Conservation (phyloP, 2,888 invertebrate genomes). For the Schizaphis graminum region DNA sequence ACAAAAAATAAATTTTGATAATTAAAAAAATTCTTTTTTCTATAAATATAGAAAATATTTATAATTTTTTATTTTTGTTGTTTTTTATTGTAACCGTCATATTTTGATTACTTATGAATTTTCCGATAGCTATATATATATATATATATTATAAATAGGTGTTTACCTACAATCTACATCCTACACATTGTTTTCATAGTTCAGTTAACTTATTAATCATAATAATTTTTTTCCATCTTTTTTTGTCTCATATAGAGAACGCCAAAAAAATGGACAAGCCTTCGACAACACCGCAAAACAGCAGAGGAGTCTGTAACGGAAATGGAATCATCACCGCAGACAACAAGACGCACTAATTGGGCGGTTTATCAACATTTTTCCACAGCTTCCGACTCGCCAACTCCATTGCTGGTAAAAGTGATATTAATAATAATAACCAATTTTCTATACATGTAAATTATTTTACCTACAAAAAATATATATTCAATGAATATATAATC, state of each 20-base stretch:
- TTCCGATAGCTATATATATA: neutral
- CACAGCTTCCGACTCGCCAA: slow-evolving; percentile 60
- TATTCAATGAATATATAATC: neutral
- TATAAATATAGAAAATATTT: neutral
- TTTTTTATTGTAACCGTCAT: neutral
- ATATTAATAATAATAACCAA: neutral
- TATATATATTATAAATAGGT: too few species aligned
- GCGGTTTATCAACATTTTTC: slow-evolving; percentile 64
- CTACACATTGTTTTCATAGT: neutral
- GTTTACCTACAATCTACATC: neutral
- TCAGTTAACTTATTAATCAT: neutral
- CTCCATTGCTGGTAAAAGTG: slow-evolving; percentile 44
- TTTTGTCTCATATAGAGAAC: slow-evolving; percentile 32
- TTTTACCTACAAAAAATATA: neutral
- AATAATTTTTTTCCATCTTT: neutral
- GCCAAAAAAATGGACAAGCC: slow-evolving; percentile 62
- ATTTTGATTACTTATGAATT: neutral
- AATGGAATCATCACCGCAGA: slow-evolving; percentile 57
- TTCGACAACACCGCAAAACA: slow-evolving; percentile 57
- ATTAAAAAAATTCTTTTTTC: neutral
- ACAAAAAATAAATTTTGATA: neutral
- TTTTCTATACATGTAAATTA: neutral
- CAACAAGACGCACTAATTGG: slow-evolving; percentile 58
- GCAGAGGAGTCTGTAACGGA: slow-evolving; percentile 51
- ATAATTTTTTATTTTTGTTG: neutral